These are phyloP conservation scores for Axinella damicornis DNA, from an alignment of 37 sponge, comb jelly and placozoan species.

Conservation along the genomic window DNA sequence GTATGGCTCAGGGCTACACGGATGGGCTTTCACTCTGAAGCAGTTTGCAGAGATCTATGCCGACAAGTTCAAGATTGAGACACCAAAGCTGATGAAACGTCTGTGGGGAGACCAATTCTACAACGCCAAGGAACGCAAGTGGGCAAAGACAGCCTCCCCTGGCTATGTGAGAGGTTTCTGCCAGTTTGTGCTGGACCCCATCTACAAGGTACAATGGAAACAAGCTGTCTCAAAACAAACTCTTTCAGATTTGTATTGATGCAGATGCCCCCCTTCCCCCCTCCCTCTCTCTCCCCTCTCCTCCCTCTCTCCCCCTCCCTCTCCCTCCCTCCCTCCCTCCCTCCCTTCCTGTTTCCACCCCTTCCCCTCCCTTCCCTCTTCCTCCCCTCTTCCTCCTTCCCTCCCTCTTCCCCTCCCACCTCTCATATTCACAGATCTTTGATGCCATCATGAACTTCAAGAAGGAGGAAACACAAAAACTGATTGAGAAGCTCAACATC, in stretches of 20 bases:
- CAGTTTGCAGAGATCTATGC: constrained; percentile 99
- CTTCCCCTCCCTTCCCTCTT: too few relatives aligned
- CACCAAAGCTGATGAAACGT: constrained; percentile 91
- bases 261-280: neutral
- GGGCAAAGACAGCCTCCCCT: constrained; percentile 85
- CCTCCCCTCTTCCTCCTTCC: too few relatives aligned
- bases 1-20: constrained; percentile 98
- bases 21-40: constrained; percentile 99
- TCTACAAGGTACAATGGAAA: constrained; percentile 99
- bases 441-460: constrained; percentile 94
- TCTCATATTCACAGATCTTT: constrained; percentile 67
- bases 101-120: constrained; percentile 98
- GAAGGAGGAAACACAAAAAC: constrained; percentile 85
- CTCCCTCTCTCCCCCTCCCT: neutral
- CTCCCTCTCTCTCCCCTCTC: neutral
- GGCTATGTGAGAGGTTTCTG: constrained; percentile 95
- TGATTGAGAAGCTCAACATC: constrained; percentile 87
- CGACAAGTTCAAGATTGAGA: constrained; percentile 97
- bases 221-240: too few relatives aligned
- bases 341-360: neutral
- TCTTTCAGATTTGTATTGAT: too few relatives aligned
- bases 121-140: constrained; percentile 87
- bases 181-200: constrained; percentile 98
- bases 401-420: too few relatives aligned
- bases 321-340: neutral